phyloP scores from a whole-genome alignment of 2,797 vertebrate genomes.

The Phrynocephalus guinanensis region DNA sequence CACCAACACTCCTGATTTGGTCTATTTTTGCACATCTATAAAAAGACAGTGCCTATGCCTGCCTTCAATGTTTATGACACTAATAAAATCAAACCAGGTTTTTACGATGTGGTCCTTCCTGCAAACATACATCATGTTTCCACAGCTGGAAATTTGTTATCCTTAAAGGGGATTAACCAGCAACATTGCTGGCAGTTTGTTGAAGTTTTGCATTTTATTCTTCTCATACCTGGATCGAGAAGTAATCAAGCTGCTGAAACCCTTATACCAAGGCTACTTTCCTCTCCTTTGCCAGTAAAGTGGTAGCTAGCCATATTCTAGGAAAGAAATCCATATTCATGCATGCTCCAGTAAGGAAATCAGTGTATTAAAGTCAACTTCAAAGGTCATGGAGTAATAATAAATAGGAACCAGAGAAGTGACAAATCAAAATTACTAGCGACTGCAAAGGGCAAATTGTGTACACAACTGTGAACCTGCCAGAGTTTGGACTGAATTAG shows the following conservation, averaged over 20 bases:
- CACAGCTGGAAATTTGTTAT: slow-evolving; percentile 30
- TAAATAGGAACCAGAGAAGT: not conserved
- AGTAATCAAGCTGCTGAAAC: slow-evolving; percentile 56
- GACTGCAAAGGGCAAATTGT: not conserved
- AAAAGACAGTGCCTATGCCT: no score
- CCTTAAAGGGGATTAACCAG: slow-evolving; percentile 46
- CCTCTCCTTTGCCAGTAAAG: slow-evolving; percentile 53
- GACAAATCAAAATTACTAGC: not conserved
- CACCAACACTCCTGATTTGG: no score
- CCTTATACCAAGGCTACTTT: slow-evolving; percentile 48
- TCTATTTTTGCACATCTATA: no score
- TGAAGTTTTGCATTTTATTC: slow-evolving; percentile 51
- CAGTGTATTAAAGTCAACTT: slow-evolving; percentile 46
- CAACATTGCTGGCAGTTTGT: slow-evolving; percentile 46
- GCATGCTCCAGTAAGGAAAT: slow-evolving; percentile 38
- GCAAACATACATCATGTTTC: slow-evolving; percentile 6
- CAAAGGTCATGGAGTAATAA: slow-evolving; percentile 30
- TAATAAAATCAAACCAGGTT: not conserved
- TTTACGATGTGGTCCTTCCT: not conserved
- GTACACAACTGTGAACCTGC: not conserved
- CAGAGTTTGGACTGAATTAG: not conserved
- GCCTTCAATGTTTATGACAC: not conserved
- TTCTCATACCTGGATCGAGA: slow-evolving; percentile 50
- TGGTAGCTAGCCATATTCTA: slow-evolving; percentile 23
- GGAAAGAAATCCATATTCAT: slow-evolving; percentile 40